These are phyloP conservation scores for Monarcha castaneiventris DNA, from an alignment of 2,113 vertebrate genomes.

Conservation along the genomic window DNA sequence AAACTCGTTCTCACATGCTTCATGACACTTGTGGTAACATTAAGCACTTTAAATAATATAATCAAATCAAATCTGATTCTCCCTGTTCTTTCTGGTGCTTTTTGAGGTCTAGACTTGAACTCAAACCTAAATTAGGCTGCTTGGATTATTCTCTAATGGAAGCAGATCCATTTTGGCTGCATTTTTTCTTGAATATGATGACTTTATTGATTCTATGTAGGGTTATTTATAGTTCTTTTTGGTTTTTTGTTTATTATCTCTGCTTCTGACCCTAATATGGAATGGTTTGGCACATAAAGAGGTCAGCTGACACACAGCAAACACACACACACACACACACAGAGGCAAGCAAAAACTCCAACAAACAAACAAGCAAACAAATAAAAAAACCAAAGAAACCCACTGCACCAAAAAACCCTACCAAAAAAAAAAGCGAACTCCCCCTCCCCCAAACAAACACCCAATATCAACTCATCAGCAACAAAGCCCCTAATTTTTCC, in stretches of 20 bases:
- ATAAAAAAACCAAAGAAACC: background rate
- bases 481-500: background rate
- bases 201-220: background rate
- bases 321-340: background rate
- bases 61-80: background rate
- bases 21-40: background rate
- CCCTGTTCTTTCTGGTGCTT: background rate
- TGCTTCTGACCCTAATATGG: background rate
- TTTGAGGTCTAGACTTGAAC: background rate
- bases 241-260: background rate
- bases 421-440: background rate
- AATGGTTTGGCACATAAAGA: background rate
- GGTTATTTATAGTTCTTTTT: background rate
- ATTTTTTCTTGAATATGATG: background rate
- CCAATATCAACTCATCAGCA: background rate
- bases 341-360: background rate
- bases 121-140: background rate
- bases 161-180: background rate
- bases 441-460: background rate
- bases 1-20: background rate
- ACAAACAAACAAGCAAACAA: background rate
- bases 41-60: background rate
- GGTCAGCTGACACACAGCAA: background rate
- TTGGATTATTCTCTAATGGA: background rate
- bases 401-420: fast-evolving